Percentiles rank a stretch among this genome's conserved stretches.
Conservation (phyloP, 2,797 vertebrate genomes). For the Sciaenops ocellatus region DNA sequence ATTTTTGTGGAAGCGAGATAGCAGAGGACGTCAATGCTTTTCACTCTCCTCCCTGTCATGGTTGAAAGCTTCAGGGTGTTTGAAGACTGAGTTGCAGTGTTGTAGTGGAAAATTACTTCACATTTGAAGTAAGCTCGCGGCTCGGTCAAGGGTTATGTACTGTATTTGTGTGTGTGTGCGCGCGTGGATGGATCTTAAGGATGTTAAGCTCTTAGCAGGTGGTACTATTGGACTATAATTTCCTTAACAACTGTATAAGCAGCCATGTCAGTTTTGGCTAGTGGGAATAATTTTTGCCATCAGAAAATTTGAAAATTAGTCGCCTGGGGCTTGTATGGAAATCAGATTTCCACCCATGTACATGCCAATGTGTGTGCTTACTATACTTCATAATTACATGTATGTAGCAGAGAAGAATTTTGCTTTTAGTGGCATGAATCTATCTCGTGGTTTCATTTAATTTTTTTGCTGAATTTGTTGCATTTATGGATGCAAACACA, state of each 20-base stretch:
- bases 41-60: slow-evolving; percentile 58
- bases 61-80: slow-evolving; percentile 60
- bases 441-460: slow-evolving; percentile 3
- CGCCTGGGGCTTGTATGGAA: not conserved
- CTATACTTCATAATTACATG: slow-evolving; percentile 8
- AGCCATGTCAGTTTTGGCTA: slow-evolving; percentile 43
- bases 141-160: slow-evolving; percentile 46
- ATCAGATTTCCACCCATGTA: slow-evolving; percentile 9
- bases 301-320: slow-evolving; percentile 33
- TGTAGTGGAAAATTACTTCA: slow-evolving; percentile 67
- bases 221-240: slow-evolving; percentile 57
- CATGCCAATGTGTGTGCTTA: slow-evolving; percentile 16
- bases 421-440: not conserved
- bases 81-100: slow-evolving; percentile 59
- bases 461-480: slow-evolving; percentile 19
- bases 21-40: slow-evolving; percentile 35
- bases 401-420: not conserved
- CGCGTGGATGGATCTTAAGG: slow-evolving; percentile 29
- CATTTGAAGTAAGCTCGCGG: slow-evolving; percentile 56
- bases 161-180: slow-evolving; percentile 4
- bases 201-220: slow-evolving; percentile 52
- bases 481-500: slow-evolving; percentile 6
- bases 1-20: slow-evolving; percentile 46
- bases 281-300: slow-evolving; percentile 51
- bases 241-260: slow-evolving; percentile 48